Evolutionary conservation across 2,888 invertebrate genomes (phyloP).

Genomic region (Daptonema setosum): DNA sequence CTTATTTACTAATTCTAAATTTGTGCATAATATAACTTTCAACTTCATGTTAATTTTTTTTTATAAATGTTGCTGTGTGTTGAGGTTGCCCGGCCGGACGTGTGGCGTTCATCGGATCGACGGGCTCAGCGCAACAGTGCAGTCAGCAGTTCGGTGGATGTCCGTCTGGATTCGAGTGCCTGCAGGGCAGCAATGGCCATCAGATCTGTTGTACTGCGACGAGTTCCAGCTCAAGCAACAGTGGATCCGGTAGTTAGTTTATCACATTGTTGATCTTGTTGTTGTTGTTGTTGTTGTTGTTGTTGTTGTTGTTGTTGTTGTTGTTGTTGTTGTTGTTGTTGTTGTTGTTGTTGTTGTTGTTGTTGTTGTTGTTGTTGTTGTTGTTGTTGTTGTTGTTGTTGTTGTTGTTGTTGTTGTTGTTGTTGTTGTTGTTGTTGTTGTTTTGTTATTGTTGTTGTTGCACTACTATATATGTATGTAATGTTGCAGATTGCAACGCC

Average conservation of each 20-base stretch:
- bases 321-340: too few relatives aligned
- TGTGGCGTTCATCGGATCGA: background rate
- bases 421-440: too few relatives aligned
- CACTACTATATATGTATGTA: too few relatives aligned
- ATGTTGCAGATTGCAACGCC: too few relatives aligned
- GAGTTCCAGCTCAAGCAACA: background rate
- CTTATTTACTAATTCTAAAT: background rate
- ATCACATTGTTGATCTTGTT: background rate
- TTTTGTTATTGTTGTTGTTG: too few relatives aligned
- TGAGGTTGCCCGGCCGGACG: background rate
- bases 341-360: too few relatives aligned
- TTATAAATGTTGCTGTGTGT: background rate
- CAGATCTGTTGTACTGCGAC: background rate
- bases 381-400: too few relatives aligned
- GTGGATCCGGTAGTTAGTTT: background rate
- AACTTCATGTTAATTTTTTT: background rate
- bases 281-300: too few relatives aligned
- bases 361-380: too few relatives aligned
- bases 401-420: too few relatives aligned
- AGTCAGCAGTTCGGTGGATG: background rate
- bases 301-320: too few relatives aligned
- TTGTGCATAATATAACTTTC: background rate
- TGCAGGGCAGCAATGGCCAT: background rate
- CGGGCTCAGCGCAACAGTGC: background rate
- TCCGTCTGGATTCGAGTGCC: slow-evolving; percentile 1